Evolutionary conservation across 2,113 vertebrate species (phyloP), one percentile per base, ranked within the genome.

Genomic region (Isichthys henryi): DNA sequence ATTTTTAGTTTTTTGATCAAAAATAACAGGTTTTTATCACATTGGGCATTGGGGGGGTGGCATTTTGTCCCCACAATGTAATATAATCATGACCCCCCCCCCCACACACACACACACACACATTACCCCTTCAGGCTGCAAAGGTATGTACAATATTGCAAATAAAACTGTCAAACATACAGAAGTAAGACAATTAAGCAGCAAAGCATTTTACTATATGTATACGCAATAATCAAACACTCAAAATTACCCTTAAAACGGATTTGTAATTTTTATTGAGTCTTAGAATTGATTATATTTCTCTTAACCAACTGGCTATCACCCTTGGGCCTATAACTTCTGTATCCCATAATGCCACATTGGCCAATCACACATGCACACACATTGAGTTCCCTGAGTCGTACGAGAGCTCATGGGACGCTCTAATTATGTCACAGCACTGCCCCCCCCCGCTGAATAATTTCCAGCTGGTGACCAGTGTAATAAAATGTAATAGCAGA

Each of bases 401-500:
- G 74, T 43, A 70, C 74, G 15, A 8, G 74, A 17, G 35, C 74
- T 77, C 35, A 39, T 77, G 74, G 74, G 35, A 77, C 35, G 31
- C 74, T 77, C 74, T 39, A 77, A 77, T 77, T 77, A 77, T 77
- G 70, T 77, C 70, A 43, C 70, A 19, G 31, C 70, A 19, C 70
- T 77, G 31, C 74, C 62, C n/a, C n/a, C 74, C 74, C 35, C 15
- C 2, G 35, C 74, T 43, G 74, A 80, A 80, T 80, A 80, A 80
- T 80, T 43, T 80, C 74, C 74, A 80, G 74, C 74, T 80, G 74
- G 74, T 80, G 74, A 43, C 74, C 74, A 80, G 74, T 80, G 74
- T 80, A 80, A 80, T 80, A 80, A 80, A 80, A 80, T 80, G 74
- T 80, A 80, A 80, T 43, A 80, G 74, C 74, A 80, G 74, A 80